Base-by-base conservation (phyloP, 2,888 invertebrate genomes). In the Noctua janthina region DNA sequence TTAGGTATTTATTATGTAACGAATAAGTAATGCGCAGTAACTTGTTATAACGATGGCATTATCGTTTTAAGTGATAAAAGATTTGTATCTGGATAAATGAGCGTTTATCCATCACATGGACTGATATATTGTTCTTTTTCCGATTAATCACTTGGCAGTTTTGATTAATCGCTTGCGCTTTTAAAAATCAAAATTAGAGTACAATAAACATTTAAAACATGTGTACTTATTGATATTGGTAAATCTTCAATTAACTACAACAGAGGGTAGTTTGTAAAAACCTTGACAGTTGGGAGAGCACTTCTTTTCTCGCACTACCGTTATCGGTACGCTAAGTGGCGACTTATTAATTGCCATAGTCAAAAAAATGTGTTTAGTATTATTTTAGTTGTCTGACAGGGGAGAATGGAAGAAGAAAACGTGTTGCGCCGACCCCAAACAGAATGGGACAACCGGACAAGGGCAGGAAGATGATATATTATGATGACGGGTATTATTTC, bases 11-110 rank as follows among this genome's bases (percentile, higher is more conserved):
- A 68, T 78, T 59, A 56, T 69, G 66, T 68, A 71, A 77, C 13
- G 49, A 72, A 23, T 54, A 70, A 67, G 62, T 74, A 70, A 62
- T 80, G 81, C 84, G 81, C 81, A 83, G 67, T 83, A 68, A 43
- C 39, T 83, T 67, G 20, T 68, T 51, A 29, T 59, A 43, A 64
- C 20, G 43, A 85, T 35, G 35, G 17, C 39, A 56, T 68, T 64
- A 79, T 76, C 64, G 54, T 68, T 86, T 67, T 23, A 62, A 79
- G 73, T 17, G 62, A 56, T 67, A 49, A 13, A 17, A 66, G 51
- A 83, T 67, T 78, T 77, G 17, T 81, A 66, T 59, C 13, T 66
- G 1, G 20, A 70, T 39, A 77, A 76, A 3, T 20, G 17, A 39
- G 15, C 15, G 35, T 54, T 29, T 54, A 49, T 49, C 35, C 23